Base-by-base conservation (phyloP, 2,888 invertebrate species). In the Eilema depressum region DNA sequence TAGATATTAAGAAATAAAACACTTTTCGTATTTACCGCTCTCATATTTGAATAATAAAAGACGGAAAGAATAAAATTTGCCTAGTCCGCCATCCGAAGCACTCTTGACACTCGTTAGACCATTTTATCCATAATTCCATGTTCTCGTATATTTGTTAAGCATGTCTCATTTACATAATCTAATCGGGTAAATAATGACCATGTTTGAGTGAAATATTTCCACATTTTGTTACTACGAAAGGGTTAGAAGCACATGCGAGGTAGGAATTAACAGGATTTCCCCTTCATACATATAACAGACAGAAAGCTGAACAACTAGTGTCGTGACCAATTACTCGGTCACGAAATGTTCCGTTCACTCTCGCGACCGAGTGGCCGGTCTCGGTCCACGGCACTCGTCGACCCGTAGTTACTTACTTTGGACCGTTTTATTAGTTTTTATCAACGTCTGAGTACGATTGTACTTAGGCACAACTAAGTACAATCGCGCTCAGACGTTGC, bases 121-220 rank as follows among this genome's bases (percentile, higher is more conserved):
- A 23, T 65, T 65, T 56, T 10, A 30, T 53, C 25, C 17, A 23
- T n/a, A 28, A 59, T 63, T 37, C 47, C 59, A 23, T 17, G n/a
- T 59, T 62, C 33, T 59, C 47, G 53, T 64, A 25, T 26, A 20
- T 63, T 63, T 26, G 53, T 30, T 56, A 30, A 65, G 53, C 53
- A n/a, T 23, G 28, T 53, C 23, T 23, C 7, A 65, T 65, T 65
- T 65, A 65, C 64, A 65, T 65, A 56, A 30, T 56, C 28, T 53
- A 12, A 53, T 30, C 30, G 53, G 14, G 64, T 30, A 30, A 65
- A 65, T 65, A 30, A 28, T 47, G 17, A 53, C 20, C 41, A n/a
- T 25, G 57, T 57, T 57, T 17, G 20, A 25, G 17, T 11, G 5
- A 64, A 56, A 64, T 30, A 65, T 56, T 53, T 53, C 7, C 14